Percentiles rank a stretch among this genome's conserved stretches.
Evolutionary conservation across 1,140 invertebrate genomes (phyloP).

Genomic region (Brachionus angularis): DNA sequence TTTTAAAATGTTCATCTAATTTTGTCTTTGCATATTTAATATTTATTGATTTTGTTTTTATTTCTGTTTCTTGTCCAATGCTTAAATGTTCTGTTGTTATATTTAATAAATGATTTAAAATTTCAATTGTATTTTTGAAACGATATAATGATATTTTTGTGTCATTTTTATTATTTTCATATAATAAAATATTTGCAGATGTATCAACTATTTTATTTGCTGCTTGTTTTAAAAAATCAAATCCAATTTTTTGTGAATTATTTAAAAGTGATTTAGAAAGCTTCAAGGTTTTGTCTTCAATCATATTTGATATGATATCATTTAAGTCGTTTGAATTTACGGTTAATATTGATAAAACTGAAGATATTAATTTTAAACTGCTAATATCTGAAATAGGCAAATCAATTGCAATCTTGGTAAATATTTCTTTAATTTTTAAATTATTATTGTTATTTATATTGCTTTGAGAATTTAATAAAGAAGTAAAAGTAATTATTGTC

Average conservation of each 20-base stretch:
- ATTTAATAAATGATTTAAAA: not conserved
- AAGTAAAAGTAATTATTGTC: not conserved
- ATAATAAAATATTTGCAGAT: not conserved
- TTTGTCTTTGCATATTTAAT: no score
- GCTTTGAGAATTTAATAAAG: not conserved
- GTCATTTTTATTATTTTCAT: not conserved
- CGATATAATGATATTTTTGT: not conserved
- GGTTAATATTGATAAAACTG: not conserved
- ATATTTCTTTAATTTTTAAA: slow-evolving; percentile 2
- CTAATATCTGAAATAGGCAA: slow-evolving; percentile 2
- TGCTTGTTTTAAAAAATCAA: slow-evolving; percentile 22
- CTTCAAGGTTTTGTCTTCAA: not conserved
- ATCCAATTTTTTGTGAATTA: not conserved
- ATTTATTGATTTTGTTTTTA: no score
- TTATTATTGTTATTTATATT: not conserved
- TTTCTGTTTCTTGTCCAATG: no score
- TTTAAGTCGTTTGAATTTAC: not conserved
- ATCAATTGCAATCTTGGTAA: not conserved
- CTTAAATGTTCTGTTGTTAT: no score
- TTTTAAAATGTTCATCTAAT: no score
- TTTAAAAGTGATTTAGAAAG: not conserved
- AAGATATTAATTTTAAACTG: slow-evolving; percentile 9
- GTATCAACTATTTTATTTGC: slow-evolving; percentile 9
- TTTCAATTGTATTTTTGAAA: not conserved
- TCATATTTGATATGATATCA: not conserved